Evolutionary conservation across 92 coral and sea anemone genomes (phyloP).

Genomic region (Parazoanthus atlanticus): DNA sequence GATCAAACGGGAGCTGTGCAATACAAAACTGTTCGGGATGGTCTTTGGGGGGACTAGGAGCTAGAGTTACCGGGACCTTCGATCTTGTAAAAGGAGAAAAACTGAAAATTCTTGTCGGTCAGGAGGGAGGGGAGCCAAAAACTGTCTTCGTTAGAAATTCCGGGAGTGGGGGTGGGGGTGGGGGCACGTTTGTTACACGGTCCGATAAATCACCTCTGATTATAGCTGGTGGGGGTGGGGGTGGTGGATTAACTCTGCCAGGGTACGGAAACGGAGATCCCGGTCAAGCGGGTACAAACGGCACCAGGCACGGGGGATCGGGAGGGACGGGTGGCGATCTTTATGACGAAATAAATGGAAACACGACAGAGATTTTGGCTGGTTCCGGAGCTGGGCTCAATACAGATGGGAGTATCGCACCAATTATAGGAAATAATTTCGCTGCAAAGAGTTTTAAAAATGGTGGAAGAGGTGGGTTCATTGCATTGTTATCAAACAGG

Average conservation of each 20-base stretch:
- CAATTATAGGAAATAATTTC: not conserved
- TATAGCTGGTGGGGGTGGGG: constrained; percentile 84
- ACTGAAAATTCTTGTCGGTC: constrained; percentile 69
- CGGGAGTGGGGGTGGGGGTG: constrained; percentile 80
- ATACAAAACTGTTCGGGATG: constrained; percentile 48
- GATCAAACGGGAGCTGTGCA: constrained; percentile 81
- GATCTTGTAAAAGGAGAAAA: constrained; percentile 42
- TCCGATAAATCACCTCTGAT: constrained; percentile 56
- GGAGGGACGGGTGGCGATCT: constrained; percentile 59
- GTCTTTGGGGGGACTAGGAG: constrained; percentile 75
- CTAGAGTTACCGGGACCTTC: constrained; percentile 62
- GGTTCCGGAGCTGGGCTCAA: constrained; percentile 75
- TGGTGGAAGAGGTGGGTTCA: constrained; percentile 57
- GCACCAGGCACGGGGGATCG: constrained; percentile 70
- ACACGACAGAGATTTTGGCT: not conserved
- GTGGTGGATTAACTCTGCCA: constrained; percentile 45
- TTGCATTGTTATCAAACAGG: not conserved
- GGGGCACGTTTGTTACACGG: constrained; percentile 66
- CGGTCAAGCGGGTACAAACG: constrained; percentile 63
- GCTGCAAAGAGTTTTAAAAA: constrained; percentile 51
- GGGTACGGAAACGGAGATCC: constrained; percentile 68
- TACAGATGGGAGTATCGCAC: constrained; percentile 51
- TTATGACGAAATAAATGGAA: not conserved
- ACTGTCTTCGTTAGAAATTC: not conserved
- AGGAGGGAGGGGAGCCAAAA: constrained; percentile 45